Base-by-base conservation (phyloP, 2,888 invertebrate species). In the Lasioglossum calceatum region DNA sequence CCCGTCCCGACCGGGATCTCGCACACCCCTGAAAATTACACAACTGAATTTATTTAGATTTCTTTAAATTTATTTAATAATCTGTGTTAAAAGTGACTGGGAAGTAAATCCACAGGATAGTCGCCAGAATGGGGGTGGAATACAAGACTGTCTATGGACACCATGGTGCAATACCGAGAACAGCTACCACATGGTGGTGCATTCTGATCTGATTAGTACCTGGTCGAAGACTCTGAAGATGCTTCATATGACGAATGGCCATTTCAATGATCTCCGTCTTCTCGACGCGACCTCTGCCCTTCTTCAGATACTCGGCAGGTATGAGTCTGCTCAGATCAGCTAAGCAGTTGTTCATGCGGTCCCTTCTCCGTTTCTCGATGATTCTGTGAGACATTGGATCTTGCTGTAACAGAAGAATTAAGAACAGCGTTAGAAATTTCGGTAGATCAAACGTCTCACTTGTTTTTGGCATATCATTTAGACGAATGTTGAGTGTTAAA, bases 241-340 rank as follows among this genome's bases (percentile, higher is more conserved):
- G 98, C 94, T 98, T 98, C 96, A 99, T 97, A 93, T 99, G 99
- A 82, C 98, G 97, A 88, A 99, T 99, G 70, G 99, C 99, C 99
- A 99, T 99, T 96, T 99, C 99, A 84, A 99, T 99, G 86, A 99
- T 99, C 96, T 99, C 99, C 0, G 99, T 99, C 96, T 99, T 99
- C 95, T 99, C 99, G 76, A 99, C 98, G 70, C 99, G 96, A 27
- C 99, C 99, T 80, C 99, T 97, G 12, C 99, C 99, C 95, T 99
- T 99, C 95, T 99, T 98, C 93, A 99, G 96, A 95, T 98, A 99
- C 93, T 98, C 98, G 1, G 98, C 97, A 0, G 99, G 99, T 87
- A 99, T 99, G 79, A 99, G 97, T 64, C 98, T 97, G 79, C 99
- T 98, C 50, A 99, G 96, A 95, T 99, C 99, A 0, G 99, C 99